A percentile compares a stretch with the other conserved stretches of the same genome.
Conservation (phyloP, 1,140 invertebrate genomes). For the Berghia stephanieae region DNA sequence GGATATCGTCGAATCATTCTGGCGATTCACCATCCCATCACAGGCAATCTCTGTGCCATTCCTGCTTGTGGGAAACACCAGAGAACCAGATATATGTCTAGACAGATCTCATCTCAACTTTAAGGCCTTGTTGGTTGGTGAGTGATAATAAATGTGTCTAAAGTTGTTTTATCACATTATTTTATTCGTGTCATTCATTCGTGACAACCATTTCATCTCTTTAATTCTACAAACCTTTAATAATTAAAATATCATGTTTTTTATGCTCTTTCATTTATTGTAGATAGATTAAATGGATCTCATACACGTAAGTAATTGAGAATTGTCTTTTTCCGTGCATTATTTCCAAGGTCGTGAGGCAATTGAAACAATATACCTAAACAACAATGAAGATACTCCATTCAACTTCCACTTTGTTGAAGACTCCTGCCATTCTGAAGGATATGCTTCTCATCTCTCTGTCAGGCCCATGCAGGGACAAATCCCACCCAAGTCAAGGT, state of each 20-base stretch:
- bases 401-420: constrained; percentile 61
- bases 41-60: constrained; percentile 65
- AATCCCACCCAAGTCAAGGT: constrained; percentile 62
- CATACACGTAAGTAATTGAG: too few species aligned
- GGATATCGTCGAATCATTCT: constrained; percentile 64
- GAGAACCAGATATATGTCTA: constrained; percentile 63
- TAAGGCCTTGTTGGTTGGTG: constrained; percentile 65
- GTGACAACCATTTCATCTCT: too few species aligned
- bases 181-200: too few species aligned
- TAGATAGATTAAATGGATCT: too few species aligned
- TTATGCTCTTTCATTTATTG: too few species aligned
- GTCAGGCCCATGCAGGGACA: constrained; percentile 61
- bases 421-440: constrained; percentile 59
- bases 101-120: constrained; percentile 66
- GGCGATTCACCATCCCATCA: constrained; percentile 64
- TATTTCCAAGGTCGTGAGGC: constrained; percentile 59
- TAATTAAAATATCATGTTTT: too few species aligned
- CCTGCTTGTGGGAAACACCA: constrained; percentile 63
- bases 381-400: constrained; percentile 59
- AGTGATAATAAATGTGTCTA: too few species aligned
- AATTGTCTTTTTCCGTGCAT: too few species aligned
- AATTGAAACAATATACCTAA: constrained; percentile 58
- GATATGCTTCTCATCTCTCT: constrained; percentile 54
- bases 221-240: too few species aligned
- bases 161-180: too few species aligned